These are phyloP conservation scores for Noctua janthe DNA, from an alignment of 2,888 invertebrate species.

Conservation along the genomic window DNA sequence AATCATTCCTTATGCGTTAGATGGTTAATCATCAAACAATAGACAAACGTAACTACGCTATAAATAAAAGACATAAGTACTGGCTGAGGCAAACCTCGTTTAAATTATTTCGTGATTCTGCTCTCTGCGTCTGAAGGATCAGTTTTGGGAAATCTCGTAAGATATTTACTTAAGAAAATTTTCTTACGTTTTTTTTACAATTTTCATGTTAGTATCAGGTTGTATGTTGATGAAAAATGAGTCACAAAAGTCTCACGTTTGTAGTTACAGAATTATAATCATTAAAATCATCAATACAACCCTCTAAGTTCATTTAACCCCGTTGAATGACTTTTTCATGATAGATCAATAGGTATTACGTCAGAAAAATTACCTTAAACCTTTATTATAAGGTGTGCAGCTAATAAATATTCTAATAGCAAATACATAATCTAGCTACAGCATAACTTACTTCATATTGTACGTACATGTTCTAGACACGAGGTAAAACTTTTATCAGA, in stretches of 20 bases:
- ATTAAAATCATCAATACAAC: no score
- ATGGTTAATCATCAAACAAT: background rate
- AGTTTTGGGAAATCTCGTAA: background rate
- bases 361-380: background rate
- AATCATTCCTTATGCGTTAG: background rate
- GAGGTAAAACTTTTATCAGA: slow-evolving; percentile 66
- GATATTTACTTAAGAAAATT: background rate
- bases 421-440: slow-evolving; percentile 25
- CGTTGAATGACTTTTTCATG: no score
- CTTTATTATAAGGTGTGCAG: background rate
- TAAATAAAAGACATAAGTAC: background rate
- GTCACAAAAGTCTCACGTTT: no score
- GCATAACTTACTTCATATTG: slow-evolving; percentile 6
- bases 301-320: no score
- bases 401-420: slow-evolving; percentile 4
- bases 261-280: no score
- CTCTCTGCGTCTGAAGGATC: background rate
- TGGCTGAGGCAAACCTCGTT: no score
- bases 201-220: no score
- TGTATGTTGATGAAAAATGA: no score
- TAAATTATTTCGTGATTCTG: background rate
- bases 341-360: no score
- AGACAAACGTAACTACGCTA: background rate
- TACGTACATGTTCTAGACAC: slow-evolving; percentile 46
- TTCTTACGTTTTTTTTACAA: no score